Evolutionary conservation across 2,113 vertebrate species (phyloP), one percentile per base, ranked within the genome.

Genomic region (Camelus dromedarius): DNA sequence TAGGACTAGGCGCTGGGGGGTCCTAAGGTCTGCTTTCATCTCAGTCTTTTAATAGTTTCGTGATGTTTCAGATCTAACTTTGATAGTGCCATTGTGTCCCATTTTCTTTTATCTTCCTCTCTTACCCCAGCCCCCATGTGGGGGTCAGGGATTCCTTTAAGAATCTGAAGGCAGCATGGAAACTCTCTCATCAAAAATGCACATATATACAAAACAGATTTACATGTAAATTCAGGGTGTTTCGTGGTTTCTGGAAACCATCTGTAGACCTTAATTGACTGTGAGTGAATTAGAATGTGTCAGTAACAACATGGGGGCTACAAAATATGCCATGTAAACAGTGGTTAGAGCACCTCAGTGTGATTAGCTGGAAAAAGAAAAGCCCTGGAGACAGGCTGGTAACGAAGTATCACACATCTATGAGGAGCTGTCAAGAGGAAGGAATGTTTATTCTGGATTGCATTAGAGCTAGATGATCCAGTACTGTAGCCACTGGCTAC

Each of bases 1-100:
- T 28, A 24, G 62, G 18, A 20, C 15, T 75, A 30, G 60, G 26
- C 0, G 1, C 3, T 22, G 35, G 84, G 20, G 58, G 24, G 18
- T 89, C 75, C 50, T 46, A 8, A 85, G 82, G 73, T 81, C 62
- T 30, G 73, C 93, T 97, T 98, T 97, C 83, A 93, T 91, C 79
- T 90, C 84, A 73, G 56, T 28, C 19, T 96, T 48, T 76, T 48
- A 79, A 81, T 95, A 96, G 81, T 54, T 89, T 20, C 8, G 73
- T 94, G 89, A 92, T 80, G 89, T 94, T 88, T 97, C 89, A 72
- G 76, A 95, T 32, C 77, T 91, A 46, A 76, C 69, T 64, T 94
- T 89, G 89, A 92, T 56, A 66, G 19, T 30, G 14, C 48, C 54
- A 62, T 83, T 94, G 77, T 95, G 38, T 88, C 30, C 50, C 30